Evolutionary conservation across 2,113 vertebrate genomes (phyloP).

Genomic region (Origma solitaria): DNA sequence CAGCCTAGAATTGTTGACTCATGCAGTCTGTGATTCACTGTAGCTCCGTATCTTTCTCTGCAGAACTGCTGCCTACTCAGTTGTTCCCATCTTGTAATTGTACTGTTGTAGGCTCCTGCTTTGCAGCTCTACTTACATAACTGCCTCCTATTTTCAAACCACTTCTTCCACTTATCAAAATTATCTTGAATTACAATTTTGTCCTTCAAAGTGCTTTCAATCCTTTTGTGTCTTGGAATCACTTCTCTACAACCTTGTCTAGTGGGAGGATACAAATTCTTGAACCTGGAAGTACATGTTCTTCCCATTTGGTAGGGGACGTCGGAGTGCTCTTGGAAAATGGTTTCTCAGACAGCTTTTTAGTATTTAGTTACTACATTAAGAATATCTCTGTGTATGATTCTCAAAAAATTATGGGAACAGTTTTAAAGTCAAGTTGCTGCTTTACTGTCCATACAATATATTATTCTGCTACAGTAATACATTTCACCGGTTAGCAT

Average conservation of each 20-base stretch:
- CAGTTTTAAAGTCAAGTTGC: neutral
- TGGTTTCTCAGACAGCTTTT: neutral
- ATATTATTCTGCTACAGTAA: neutral
- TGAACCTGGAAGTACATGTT: neutral
- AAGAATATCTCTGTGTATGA: neutral
- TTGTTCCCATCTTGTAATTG: constrained; percentile 59
- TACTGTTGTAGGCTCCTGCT: constrained; percentile 40
- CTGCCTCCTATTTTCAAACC: constrained; percentile 33
- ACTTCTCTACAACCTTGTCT: neutral
- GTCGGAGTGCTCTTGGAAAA: neutral
- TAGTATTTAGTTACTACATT: neutral
- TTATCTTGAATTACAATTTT: neutral
- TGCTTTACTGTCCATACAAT: neutral
- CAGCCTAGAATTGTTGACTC: constrained; percentile 55
- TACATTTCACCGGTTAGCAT: neutral
- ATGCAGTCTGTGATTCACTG: constrained; percentile 48
- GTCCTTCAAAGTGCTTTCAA: neutral
- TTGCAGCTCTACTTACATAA: constrained; percentile 55
- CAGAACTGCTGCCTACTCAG: constrained; percentile 58
- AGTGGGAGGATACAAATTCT: neutral
- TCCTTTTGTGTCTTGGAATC: neutral
- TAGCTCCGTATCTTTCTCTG: constrained; percentile 1
- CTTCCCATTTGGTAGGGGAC: neutral
- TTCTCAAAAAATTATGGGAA: neutral
- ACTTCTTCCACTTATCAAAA: neutral